Evolutionary conservation across 30 jellyfish, hydroid and myxozoan genomes (phyloP), one percentile per base, ranked within the genome.

Genomic region (Turritopsis dohrnii): DNA sequence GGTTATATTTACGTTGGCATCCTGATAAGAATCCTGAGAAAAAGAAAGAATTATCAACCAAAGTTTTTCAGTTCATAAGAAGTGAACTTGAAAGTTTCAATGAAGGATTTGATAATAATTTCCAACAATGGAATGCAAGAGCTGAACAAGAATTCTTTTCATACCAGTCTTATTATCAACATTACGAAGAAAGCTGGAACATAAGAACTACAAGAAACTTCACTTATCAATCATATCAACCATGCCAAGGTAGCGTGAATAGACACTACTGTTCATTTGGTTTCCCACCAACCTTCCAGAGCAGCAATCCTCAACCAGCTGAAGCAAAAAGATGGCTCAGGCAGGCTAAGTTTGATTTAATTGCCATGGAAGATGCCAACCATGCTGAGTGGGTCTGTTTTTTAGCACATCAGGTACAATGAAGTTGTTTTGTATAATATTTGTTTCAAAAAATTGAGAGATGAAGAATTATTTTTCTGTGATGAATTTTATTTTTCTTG

Each of bases 261-360:
- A 24, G 87, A 13, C 21, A 65, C 76, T 21, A 66, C 54, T 69
- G 17, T 19, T 69, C 77, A 27, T n/a, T n/a, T 21, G 19, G 22
- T 27, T 9, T 23, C 31, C 84, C 81, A 65, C 86, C 92, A 16
- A 25, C 92, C 22, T 28, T 79, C 20, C 60, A 79, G 19, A 8
- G 87, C 0, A 81, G 73, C 21, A 90, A 90, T 79, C 97, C 97
- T 0, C 97, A 90, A 73, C 97, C 97, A 1, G 94, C 85, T 19
- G 95, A 90, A 60, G 97, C 92, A 0, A 75, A 81, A 30, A 75
- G 97, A 54, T 90, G 97, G 97, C 71, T 23, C 66, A 88, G 95
- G 22, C 97, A 90, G 52, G 97, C 97, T 29, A 81, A 80, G 72
- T 54, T 25, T 82, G 97, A 90, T 65, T 52, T 81, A n/a, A 72